Evolutionary conservation across 1,140 invertebrate species (phyloP).

Genomic region (Drosophila teissieri): DNA sequence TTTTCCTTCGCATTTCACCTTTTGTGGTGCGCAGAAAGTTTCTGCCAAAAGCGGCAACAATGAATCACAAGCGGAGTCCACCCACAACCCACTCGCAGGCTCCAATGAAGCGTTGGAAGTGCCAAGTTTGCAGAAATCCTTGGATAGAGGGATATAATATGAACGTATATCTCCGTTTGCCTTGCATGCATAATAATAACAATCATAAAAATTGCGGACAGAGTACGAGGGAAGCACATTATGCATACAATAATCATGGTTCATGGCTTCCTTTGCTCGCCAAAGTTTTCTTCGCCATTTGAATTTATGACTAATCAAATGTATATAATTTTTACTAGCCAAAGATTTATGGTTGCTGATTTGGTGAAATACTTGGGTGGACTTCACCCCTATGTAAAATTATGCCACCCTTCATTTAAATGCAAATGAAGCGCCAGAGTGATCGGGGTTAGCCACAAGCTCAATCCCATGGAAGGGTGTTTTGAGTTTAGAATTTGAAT

Average conservation of each 20-base stretch:
- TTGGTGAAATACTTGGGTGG: slow-evolving; percentile 22
- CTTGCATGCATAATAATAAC: slow-evolving; percentile 76
- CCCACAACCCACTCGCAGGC: slow-evolving; percentile 9
- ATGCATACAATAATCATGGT: slow-evolving; percentile 63
- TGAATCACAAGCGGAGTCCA: slow-evolving; percentile 53
- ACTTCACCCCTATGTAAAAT: slow-evolving; percentile 37
- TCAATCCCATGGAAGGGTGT: slow-evolving; percentile 1
- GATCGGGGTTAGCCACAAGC: slow-evolving; percentile 19
- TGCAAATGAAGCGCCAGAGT: slow-evolving; percentile 49
- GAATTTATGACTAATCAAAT: slow-evolving; percentile 76
- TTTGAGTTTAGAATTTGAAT: not conserved
- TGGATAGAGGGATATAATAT: not conserved
- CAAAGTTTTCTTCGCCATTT: slow-evolving; percentile 38
- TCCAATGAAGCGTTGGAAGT: slow-evolving; percentile 55
- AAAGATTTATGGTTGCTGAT: slow-evolving; percentile 69
- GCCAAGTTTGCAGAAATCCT: slow-evolving; percentile 66
- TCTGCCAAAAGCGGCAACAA: slow-evolving; percentile 47
- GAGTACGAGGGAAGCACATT: slow-evolving; percentile 39
- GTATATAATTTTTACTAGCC: slow-evolving; percentile 70
- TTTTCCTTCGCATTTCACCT: slow-evolving; percentile 47
- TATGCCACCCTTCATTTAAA: slow-evolving; percentile 61
- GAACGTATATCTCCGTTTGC: slow-evolving; percentile 25
- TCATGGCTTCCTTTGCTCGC: slow-evolving; percentile 33
- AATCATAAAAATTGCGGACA: slow-evolving; percentile 65
- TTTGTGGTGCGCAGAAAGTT: slow-evolving; percentile 37